Evolutionary conservation across 1,140 invertebrate genomes (phyloP).

Genomic region (Meloidogyne chitwoodi): DNA sequence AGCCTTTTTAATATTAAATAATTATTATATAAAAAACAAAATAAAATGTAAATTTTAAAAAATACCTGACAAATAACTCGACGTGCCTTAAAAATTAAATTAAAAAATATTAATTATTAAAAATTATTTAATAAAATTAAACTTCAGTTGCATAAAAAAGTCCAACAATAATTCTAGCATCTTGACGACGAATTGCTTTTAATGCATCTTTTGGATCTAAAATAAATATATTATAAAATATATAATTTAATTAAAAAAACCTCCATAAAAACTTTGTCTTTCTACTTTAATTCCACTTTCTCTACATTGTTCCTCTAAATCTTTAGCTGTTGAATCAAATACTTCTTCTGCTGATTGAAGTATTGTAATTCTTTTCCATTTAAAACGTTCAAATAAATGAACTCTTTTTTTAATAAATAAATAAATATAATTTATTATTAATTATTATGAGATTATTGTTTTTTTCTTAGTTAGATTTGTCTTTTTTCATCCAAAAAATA

Average conservation of each 20-base stretch:
- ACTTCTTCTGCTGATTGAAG: constrained; percentile 97
- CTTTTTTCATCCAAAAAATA: neutral
- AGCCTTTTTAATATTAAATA: constrained; percentile 58
- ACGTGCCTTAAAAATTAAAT: constrained; percentile 66
- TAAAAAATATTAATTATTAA: no score
- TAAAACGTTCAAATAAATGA: constrained; percentile 90
- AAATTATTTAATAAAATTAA: no score
- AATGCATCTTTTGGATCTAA: constrained; percentile 68
- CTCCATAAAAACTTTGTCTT: constrained; percentile 89
- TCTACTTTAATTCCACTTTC: constrained; percentile 86
- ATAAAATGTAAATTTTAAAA: neutral
- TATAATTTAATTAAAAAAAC: constrained; percentile 61
- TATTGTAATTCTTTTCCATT: constrained; percentile 92
- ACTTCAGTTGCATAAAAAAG: constrained; percentile 90
- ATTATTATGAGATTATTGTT: no score
- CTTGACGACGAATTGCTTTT: constrained; percentile 80
- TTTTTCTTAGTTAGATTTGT: no score
- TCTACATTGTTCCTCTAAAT: constrained; percentile 88
- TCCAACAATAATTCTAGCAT: constrained; percentile 92
- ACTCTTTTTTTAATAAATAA: constrained; percentile 66
- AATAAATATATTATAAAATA: neutral
- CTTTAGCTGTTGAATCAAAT: constrained; percentile 97
- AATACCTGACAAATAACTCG: constrained; percentile 87
- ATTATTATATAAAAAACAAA: neutral
- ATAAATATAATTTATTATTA: neutral